A percentile compares a stretch with the other conserved stretches of the same genome.
phyloP scores from a whole-genome alignment of 2,113 vertebrate species.

The Saguinus midas region DNA sequence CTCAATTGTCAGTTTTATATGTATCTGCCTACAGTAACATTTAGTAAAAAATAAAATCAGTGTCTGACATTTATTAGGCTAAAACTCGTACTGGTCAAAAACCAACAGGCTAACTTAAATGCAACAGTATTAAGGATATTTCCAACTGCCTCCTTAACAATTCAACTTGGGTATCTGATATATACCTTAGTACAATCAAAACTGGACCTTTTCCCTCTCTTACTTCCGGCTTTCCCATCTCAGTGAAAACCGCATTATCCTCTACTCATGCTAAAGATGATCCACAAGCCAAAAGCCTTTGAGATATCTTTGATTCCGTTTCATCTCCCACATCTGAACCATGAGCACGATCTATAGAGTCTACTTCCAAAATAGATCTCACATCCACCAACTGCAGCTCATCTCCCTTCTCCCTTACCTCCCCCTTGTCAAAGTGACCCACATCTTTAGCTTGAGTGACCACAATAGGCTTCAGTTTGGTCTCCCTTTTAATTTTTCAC shows the following conservation, averaged over 20 bases:
- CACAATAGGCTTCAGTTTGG: background rate
- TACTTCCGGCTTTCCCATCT: background rate
- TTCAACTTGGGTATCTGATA: background rate
- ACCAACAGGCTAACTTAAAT: background rate
- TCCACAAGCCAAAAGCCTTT: background rate
- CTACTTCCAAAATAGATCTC: background rate
- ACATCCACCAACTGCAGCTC: background rate
- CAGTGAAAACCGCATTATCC: background rate
- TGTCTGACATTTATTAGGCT: background rate
- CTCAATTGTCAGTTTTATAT: background rate
- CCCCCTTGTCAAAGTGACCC: background rate
- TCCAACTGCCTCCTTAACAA: background rate
- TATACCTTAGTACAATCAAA: background rate
- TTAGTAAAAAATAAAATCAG: slow-evolving; percentile 24
- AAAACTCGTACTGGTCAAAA: background rate
- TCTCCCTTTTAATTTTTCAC: background rate
- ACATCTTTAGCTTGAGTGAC: background rate
- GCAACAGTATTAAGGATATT: background rate
- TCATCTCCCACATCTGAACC: background rate
- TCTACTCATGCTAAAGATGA: background rate
- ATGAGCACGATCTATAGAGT: background rate
- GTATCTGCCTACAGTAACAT: background rate
- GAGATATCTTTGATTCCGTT: background rate
- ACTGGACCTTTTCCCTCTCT: background rate
- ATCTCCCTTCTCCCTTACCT: background rate